Evolutionary conservation across 2,888 invertebrate genomes (phyloP), one percentile per base, ranked within the genome.

Genomic region (Andrena camellia): DNA sequence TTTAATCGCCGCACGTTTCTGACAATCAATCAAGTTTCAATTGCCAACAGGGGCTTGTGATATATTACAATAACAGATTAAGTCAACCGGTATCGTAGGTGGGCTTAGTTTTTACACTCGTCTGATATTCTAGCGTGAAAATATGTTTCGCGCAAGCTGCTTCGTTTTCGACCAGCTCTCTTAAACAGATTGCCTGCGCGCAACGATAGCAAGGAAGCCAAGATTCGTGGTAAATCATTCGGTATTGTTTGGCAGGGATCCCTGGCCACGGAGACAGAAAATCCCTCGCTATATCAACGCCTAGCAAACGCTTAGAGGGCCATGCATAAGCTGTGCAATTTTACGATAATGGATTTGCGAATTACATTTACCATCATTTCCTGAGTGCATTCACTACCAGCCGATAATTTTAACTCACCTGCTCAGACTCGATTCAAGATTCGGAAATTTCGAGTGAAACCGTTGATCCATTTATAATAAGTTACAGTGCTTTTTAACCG

Each of bases 191-290:
- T 84, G 73, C 29, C 60, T 35, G 33, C 50, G 42, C 50, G 26
- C 50, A 52, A 29, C 62, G 74, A 73, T 72, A 74, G 54, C 73
- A 79, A 72, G 52, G 60, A 50, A 79, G 64, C 63, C 73, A 57
- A 79, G 81, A 62, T 71, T 71, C 64, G 50, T 60, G 68, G 67
- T 81, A 81, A 86, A 86, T 86, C 78, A 77, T 54, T 23, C 29
- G 48, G 64, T 54, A 79, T 81, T 79, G 77, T 81, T 79, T 54
- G 71, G 62, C 59, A 63, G 69, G 42, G 48, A 68, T 52, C 2
- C 10, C 72, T 57, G 33, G 57, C 62, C 33, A 74, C 60, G 57
- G n/a, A 69, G 71, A 72, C 26, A 62, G 68, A 69, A 67, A 81
- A 59, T 62, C 69, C 20, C 13, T 26, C 57, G 69, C 42, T 73